phyloP scores from a whole-genome alignment of 2,113 vertebrate species.

The Syngnathoides biaculeatus region DNA sequence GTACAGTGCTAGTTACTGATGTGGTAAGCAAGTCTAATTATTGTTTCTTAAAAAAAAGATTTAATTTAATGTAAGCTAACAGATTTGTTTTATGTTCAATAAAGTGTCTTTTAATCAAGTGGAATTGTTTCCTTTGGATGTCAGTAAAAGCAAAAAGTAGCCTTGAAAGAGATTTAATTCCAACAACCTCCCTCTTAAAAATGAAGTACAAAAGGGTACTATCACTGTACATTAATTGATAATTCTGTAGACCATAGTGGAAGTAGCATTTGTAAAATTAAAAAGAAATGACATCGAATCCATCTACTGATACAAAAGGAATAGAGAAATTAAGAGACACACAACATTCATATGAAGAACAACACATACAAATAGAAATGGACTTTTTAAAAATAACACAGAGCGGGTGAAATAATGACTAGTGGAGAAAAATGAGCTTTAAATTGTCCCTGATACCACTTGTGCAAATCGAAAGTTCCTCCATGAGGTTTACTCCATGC shows the following conservation, averaged over 20 bases:
- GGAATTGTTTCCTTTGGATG: background rate
- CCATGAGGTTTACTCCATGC: background rate
- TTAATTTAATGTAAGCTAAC: conserved; percentile 60
- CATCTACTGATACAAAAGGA: conserved; percentile 14
- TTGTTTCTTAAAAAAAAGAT: conserved; percentile 53
- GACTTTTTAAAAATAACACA: conserved; percentile 57
- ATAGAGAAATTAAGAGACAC: conserved; percentile 27
- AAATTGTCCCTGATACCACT: conserved; percentile 42
- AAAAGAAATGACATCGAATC: conserved; percentile 15
- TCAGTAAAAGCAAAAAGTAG: background rate
- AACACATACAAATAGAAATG: conserved; percentile 56
- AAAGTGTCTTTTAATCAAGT: conserved; percentile 64
- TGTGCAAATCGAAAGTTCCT: conserved; percentile 26
- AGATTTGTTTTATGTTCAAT: conserved; percentile 61
- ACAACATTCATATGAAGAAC: conserved; percentile 30
- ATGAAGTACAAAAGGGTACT: conserved; percentile 51
- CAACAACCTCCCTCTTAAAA: conserved; percentile 21
- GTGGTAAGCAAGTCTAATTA: conserved; percentile 53
- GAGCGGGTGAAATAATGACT: conserved; percentile 27
- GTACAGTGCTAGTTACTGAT: conserved; percentile 56
- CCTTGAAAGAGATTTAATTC: conserved; percentile 56
- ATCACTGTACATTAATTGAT: conserved; percentile 35
- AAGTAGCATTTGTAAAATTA: background rate
- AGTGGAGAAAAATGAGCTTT: conserved; percentile 29
- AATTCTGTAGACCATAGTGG: conserved; percentile 28